phyloP scores from a whole-genome alignment of 1,140 invertebrate genomes.

The Bathynomus jamesi region DNA sequence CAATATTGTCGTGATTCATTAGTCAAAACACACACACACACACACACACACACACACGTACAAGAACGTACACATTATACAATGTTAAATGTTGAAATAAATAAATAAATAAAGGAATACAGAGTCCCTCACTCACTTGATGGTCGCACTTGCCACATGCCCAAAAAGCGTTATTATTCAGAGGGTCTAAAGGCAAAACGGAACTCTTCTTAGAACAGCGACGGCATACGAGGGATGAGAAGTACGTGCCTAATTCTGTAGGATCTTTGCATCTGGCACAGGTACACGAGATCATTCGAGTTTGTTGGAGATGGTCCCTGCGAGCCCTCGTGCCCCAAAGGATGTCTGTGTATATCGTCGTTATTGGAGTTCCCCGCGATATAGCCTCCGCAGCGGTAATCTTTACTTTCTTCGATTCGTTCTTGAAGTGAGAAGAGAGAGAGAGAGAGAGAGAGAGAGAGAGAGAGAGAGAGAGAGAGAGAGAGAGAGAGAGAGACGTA shows the following conservation, averaged over 20 bases:
- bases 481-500: too few relatives aligned
- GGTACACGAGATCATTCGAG: conserved; percentile 22
- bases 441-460: too few relatives aligned
- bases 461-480: too few relatives aligned
- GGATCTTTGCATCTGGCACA: conserved; percentile 33
- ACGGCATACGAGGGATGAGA: conserved; percentile 27
- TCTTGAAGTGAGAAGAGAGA: too few relatives aligned
- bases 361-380: conserved; percentile 24
- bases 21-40: too few relatives aligned
- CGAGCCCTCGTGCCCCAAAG: conserved; percentile 63
- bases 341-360: conserved; percentile 56
- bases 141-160: conserved; percentile 52
- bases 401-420: conserved; percentile 43
- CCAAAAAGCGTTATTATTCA: conserved; percentile 53
- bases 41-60: too few relatives aligned
- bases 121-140: conserved; percentile 14
- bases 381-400: conserved; percentile 27
- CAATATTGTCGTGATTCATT: too few relatives aligned
- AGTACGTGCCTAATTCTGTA: conserved; percentile 35
- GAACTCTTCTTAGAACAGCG: conserved; percentile 12
- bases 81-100: too few relatives aligned
- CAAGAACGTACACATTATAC: background rate
- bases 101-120: background rate
- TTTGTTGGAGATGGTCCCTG: conserved; percentile 51
- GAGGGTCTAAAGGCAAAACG: conserved; percentile 51